A percentile compares a stretch with the other conserved stretches of the same genome.
phyloP scores from a whole-genome alignment of 1,140 invertebrate genomes.

The Sarcophaga peregrina region DNA sequence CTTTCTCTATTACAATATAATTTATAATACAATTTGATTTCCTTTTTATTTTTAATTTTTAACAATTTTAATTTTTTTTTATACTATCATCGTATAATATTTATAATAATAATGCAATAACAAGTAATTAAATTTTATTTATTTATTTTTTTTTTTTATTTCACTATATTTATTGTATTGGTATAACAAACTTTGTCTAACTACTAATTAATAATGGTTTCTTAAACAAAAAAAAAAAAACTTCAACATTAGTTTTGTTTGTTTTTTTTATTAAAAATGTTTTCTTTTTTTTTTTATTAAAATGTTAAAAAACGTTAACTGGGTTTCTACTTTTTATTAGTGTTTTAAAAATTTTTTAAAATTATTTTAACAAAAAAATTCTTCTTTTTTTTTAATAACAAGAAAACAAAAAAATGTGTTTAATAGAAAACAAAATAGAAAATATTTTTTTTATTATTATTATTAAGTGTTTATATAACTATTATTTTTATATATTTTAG shows the following conservation, averaged over 20 bases:
- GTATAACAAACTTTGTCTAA: neutral
- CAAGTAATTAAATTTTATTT: too few relatives aligned
- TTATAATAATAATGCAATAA: neutral
- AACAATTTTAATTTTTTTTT: too few relatives aligned
- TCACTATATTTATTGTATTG: neutral
- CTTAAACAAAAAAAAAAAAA: neutral
- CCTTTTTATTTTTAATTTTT: neutral
- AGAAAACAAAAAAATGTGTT: neutral
- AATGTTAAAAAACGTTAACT: neutral
- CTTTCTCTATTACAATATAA: neutral
- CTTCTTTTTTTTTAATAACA: neutral
- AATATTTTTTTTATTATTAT: neutral
- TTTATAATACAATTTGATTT: slow-evolving; percentile 15
- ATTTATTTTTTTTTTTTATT: neutral
- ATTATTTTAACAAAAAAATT: too few relatives aligned
- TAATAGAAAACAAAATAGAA: neutral
- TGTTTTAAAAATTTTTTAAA: too few relatives aligned
- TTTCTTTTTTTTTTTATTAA: neutral
- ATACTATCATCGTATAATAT: too few relatives aligned
- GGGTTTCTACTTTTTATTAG: neutral
- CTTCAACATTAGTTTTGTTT: too few relatives aligned
- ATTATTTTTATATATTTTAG: too few relatives aligned
- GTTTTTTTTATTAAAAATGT: too few relatives aligned
- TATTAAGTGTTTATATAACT: neutral
- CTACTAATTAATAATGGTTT: neutral